Evolutionary conservation across 2,888 invertebrate species (phyloP).

Genomic region (Campoplex capitator): DNA sequence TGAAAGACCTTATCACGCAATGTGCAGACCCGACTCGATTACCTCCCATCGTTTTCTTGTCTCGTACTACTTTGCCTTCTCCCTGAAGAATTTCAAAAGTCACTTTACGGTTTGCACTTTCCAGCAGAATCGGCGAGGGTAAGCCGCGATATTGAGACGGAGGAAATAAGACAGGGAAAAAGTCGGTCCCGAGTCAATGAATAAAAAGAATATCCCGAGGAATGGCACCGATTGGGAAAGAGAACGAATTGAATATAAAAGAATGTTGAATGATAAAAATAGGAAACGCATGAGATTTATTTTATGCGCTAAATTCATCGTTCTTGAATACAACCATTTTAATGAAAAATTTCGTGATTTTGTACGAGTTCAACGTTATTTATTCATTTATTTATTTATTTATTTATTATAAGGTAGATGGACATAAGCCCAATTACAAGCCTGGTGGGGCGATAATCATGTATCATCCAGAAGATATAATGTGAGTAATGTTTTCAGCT

Average conservation of each 20-base stretch:
- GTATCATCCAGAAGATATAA: not conserved
- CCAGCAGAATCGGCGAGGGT: slow-evolving; percentile 37
- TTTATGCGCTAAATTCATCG: slow-evolving; percentile 44
- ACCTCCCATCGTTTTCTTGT: slow-evolving; percentile 54
- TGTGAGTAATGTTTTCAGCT: not conserved
- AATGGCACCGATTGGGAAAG: slow-evolving; percentile 17
- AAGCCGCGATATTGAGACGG: slow-evolving; percentile 24
- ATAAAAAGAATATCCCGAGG: slow-evolving; percentile 14
- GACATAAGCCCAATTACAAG: too few relatives aligned
- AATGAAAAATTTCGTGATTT: slow-evolving; percentile 4
- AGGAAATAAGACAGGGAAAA: slow-evolving; percentile 31
- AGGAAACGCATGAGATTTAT: slow-evolving; percentile 21
- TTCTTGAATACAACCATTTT: slow-evolving; percentile 30
- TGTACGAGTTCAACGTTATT: not conserved
- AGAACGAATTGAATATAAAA: slow-evolving; percentile 49
- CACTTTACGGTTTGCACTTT: slow-evolving; percentile 64
- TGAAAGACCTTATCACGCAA: slow-evolving; percentile 64
- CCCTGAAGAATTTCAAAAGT: slow-evolving; percentile 61
- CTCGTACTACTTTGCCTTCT: slow-evolving; percentile 17
- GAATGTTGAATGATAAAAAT: slow-evolving; percentile 33
- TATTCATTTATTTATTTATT: too few relatives aligned
- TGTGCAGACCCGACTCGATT: slow-evolving; percentile 60
- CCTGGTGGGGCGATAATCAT: not conserved
- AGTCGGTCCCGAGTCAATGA: not conserved
- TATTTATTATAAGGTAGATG: too few relatives aligned